Base-by-base conservation (phyloP, 1,140 invertebrate species). In the Fopius arisanus region DNA sequence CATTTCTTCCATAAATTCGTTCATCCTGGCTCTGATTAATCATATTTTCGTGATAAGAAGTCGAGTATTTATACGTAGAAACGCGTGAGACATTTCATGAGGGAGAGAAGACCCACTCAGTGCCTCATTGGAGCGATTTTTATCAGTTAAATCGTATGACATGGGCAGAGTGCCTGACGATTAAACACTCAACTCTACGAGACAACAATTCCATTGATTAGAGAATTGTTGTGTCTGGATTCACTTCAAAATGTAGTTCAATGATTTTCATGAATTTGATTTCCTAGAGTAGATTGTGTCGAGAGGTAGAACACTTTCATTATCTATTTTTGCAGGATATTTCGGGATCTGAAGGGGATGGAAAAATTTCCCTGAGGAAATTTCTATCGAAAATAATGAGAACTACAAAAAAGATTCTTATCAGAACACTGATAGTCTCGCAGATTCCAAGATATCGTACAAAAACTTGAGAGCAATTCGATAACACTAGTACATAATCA, bases 141-240 rank as follows among this genome's bases (percentile, higher is more conserved):
- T 79, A 78, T 80, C 75, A 54, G 48, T 3, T 12, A 75, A 77
- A 70, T 78, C 74, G 72, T 79, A 31, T 62, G 74, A 77, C 79
- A 19, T 72, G 67, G 69, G 76, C 77, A 79, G 59, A 78, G 74
- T 77, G 70, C 70, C 66, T 43, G 48, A 40, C 63, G 72, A 67
- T 43, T 2, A 59, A 40, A 31, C 33, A 68, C n/a, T 48, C 43
- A 19, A 6, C 3, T 48, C 1, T 48, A 5, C 19, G 7, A 59
- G 72, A 48, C 48, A 19, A 19, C n/a, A 41, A 26, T 12, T 9
- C 19, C 63, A 65, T 72, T 21, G 63, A 70, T 69, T 40, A 43
- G 62, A 33, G 37, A 69, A 0, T 67, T 76, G 26, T 78, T 70
- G 37, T 66, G 54, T 67, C 72, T 79, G 65, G 16, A 65, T 28